Conservation (phyloP, 2,797 vertebrate species). For the Paguma larvata region DNA sequence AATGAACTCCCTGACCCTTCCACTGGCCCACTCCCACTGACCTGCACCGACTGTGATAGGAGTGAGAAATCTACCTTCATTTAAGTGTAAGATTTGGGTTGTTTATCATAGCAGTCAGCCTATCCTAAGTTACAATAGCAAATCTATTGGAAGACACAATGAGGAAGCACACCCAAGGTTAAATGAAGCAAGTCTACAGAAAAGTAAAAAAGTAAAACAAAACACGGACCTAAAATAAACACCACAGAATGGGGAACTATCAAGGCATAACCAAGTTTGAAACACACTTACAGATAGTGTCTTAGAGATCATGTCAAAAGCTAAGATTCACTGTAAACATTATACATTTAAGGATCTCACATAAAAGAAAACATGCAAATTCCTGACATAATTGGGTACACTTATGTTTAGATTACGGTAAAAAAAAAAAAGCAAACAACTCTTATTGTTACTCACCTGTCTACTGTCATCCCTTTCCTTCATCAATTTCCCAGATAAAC, state of each 20-base stretch:
- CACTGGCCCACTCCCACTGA: fast-evolving
- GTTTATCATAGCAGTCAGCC: not conserved
- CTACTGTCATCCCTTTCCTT: not conserved
- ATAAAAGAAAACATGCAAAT: not conserved
- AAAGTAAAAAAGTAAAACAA: not conserved
- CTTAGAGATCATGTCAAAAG: not conserved
- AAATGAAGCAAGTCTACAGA: not conserved
- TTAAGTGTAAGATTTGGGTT: not conserved
- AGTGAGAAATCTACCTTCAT: not conserved
- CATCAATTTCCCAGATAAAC: not conserved
- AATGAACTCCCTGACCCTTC: not conserved
- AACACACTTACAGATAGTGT: not conserved
- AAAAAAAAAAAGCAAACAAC: not conserved
- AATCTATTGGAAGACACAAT: not conserved
- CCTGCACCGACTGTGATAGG: not conserved
- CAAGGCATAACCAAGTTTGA: not conserved
- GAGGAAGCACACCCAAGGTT: not conserved
- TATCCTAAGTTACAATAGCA: not conserved
- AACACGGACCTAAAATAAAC: not conserved
- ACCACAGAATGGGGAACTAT: not conserved
- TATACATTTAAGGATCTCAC: not conserved
- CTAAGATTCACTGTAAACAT: not conserved
- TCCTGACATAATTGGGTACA: not conserved
- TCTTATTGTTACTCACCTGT: not conserved
- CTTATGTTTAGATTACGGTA: not conserved